Base-by-base conservation (phyloP, 2,797 vertebrate genomes). In the Protosalanx chinensis region DNA sequence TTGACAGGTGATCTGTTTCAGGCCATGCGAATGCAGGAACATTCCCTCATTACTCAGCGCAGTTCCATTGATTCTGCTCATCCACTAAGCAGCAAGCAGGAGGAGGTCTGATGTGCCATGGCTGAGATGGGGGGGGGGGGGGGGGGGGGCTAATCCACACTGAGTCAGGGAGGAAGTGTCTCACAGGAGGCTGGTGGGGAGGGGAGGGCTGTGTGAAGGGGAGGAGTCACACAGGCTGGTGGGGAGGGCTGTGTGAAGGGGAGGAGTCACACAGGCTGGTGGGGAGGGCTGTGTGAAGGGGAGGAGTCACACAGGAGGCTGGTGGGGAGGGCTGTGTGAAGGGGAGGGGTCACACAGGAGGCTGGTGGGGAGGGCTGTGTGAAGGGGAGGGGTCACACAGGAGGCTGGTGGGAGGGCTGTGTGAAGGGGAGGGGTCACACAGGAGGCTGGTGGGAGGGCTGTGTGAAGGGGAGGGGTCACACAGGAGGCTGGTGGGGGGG, bases 31-130 rank as follows among this genome's bases (percentile, higher is more conserved):
- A 88, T 82, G 85, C 77, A 75, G 79, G 81, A 86, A 84, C 87
- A 85, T 90, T 82, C 68, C 82, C 84, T 87, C 74, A 80, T 90
- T 85, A 88, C 84, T 93, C 91, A 90, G 85, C 81, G 85, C 78
- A 85, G 85, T 89, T 91, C 89, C 89, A 92, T 91, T 82, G 90
- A 92, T 91, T 84, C 80, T 29, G 37, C 75, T 78, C 70, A 66
- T 79, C 79, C 76, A 68, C 72, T 76, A 67, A 81, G 74, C 75
- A 82, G 84, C 84, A 74, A 75, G 79, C 81, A 78, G 73, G 74
- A 79, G 68, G 35, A 75, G 72, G 81, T 79, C 79, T 76, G 83
- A 90, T 85, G 80, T 76, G 63, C 83, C 84, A 86, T 91, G 84
- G 85, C 86, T 77, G 81, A 86, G 84, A 58, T 35, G 32, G 53